Base-by-base conservation (phyloP, 2,888 invertebrate species). In the Yponomeuta cagnagella region DNA sequence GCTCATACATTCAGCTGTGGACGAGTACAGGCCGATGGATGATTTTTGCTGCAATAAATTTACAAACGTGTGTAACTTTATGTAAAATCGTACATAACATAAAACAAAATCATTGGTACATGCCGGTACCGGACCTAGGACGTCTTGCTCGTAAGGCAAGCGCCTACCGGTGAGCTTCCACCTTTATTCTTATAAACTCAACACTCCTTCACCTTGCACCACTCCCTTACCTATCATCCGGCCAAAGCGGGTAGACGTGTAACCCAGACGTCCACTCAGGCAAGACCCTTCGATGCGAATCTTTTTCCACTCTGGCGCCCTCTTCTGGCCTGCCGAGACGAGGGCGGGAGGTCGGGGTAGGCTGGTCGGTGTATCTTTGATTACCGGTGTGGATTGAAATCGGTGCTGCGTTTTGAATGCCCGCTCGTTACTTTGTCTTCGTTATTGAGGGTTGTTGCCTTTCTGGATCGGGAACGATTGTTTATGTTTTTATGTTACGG, bases 331-430 rank as follows among this genome's bases (percentile, higher is more conserved):
- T n/a, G 23, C 23, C 64, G 30, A 64, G 37, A 37, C 73, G 72
- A 72, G 74, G 37, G 70, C 65, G 72, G 64, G 72, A 71, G 76
- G 63, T 75, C 78, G 68, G 65, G 52, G 31, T 69, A 71, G 12
- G 71, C 70, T 76, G 80, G 82, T 72, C 73, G 71, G 48, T 74
- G 72, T 76, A 80, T 81, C 81, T 82, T 82, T 83, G 81, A 82
- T 81, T 82, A 82, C 79, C 77, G 77, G 73, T 75, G 78, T 74
- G 81, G 70, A 76, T 80, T 77, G 77, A 76, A 78, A 73, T 76
- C 75, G 76, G 75, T 74, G 76, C 75, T 76, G 75, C 48, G 37
- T 67, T 67, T 43, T n/a, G 43, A 67, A 37, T 68, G n/a, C 23
- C 33, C 52, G 37, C 68, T 68, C 68, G 33, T 68, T 68, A 48